These are phyloP conservation scores for Enteromius treurensis DNA, from an alignment of 2,797 vertebrate species.

Conservation along the genomic window DNA sequence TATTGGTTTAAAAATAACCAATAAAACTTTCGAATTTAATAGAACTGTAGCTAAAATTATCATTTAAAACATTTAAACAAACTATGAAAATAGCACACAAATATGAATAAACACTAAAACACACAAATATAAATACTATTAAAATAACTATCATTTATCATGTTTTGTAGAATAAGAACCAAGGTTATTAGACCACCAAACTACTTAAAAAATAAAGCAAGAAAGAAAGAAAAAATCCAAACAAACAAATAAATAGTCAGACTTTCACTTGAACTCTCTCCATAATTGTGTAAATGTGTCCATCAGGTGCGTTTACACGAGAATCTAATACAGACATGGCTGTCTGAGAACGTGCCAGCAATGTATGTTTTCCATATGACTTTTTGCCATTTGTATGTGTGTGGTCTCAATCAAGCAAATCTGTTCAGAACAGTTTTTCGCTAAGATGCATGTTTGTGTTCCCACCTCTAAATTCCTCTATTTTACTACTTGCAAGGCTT, in stretches of 20 bases:
- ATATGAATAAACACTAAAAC: background rate
- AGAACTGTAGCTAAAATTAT: background rate
- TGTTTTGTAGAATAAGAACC: too few species aligned
- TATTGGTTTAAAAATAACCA: background rate
- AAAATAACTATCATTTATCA: background rate
- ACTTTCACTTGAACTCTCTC: too few species aligned
- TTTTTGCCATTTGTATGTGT: slow-evolving; percentile 64
- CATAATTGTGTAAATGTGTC: slow-evolving; percentile 11
- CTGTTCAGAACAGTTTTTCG: background rate
- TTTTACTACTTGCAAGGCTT: slow-evolving; percentile 22
- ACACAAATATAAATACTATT: background rate
- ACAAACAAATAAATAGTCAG: too few species aligned
- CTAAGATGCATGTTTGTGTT: slow-evolving; percentile 18
- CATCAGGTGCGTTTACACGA: slow-evolving; percentile 7
- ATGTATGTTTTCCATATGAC: slow-evolving; percentile 53
- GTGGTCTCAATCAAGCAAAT: slow-evolving; percentile 50
- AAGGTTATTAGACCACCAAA: background rate
- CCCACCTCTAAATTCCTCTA: slow-evolving; percentile 2
- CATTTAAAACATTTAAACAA: background rate
- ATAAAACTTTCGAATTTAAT: background rate
- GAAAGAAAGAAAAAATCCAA: too few species aligned
- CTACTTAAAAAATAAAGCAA: background rate
- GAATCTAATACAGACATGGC: slow-evolving; percentile 53
- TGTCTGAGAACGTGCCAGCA: slow-evolving; percentile 25
- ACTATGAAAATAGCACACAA: background rate